Base-by-base conservation (phyloP, 2,888 invertebrate genomes). In the Pilophorus perplexus region DNA sequence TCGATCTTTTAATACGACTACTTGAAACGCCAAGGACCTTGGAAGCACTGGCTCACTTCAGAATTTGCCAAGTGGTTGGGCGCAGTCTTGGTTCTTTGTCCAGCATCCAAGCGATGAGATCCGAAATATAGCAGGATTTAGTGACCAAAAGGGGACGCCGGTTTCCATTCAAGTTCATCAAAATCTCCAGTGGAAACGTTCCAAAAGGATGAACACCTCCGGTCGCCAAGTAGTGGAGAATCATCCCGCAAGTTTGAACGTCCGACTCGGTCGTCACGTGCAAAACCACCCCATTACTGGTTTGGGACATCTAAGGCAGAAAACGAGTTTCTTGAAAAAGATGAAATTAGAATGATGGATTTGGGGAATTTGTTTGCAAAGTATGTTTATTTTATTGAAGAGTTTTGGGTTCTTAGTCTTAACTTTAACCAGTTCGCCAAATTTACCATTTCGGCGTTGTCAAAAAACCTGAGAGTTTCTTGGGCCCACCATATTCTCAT, bases 161-260 rank as follows among this genome's bases (percentile, higher is more conserved):
- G 25, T 50, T 64, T 18, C 74, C 73, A 16, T 74, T 74, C 66
- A 75, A 73, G 25, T 77, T 69, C 66, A 78, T 77, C 25, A 79
- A 68, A 18, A 79, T 79, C 10, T 76, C 75, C 3, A 72, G 71
- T 44, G 76, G 73, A 6, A 73, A 74, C 5, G 73, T 72, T 2
- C 79, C 79, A 62, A 75, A 79, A 0, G 78, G 78, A 72, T 79
- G 79, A 3, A 74, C 71, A 1, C 79, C 79, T 8, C 75, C 75
- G 4, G 77, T 76, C 33, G 76, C 68, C n/a, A 78, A 74, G 70
- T 76, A 79, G 69, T 79, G 78, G n/a, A 77, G 72, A 20, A 72
- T 50, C 71, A 72, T 72, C 5, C 73, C 78, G 60, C 78, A 75
- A 12, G 77, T 76, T 74, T 78, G 78, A 18, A 78, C 74, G 71